Conservation (phyloP, 2,113 vertebrate species). For the Ophthalmotilapia sp. region DNA sequence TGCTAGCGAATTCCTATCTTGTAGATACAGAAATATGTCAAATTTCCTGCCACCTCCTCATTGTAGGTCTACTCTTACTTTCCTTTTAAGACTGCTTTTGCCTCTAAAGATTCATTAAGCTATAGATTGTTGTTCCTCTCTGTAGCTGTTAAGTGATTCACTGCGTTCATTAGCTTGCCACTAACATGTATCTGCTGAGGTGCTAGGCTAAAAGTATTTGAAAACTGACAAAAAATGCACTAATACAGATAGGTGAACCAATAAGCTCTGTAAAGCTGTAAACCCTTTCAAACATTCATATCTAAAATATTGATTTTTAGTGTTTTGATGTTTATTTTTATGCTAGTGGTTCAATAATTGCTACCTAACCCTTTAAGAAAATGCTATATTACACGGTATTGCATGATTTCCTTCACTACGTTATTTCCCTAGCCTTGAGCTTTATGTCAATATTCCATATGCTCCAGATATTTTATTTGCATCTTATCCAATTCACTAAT, state of each 20-base stretch:
- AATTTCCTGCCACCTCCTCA: neutral
- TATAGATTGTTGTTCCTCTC: neutral
- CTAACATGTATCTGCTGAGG: neutral
- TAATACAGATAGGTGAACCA: fast-evolving
- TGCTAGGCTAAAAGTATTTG: neutral
- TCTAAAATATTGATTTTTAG: neutral
- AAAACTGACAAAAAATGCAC: neutral
- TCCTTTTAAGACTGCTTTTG: neutral
- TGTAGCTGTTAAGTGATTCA: neutral
- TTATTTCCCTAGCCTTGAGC: neutral
- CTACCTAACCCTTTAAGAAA: neutral
- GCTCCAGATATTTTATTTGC: neutral
- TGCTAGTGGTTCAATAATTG: neutral
- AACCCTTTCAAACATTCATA: neutral
- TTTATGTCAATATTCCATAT: neutral
- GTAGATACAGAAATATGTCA: neutral
- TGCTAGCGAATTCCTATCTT: neutral
- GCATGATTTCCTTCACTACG: neutral
- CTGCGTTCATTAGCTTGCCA: fast-evolving
- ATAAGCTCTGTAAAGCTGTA: neutral
- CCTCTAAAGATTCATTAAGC: neutral
- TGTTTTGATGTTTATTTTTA: neutral
- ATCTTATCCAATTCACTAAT: neutral
- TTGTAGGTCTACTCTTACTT: neutral
- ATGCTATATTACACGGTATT: neutral